Evolutionary conservation across 2,888 invertebrate species (phyloP), one percentile per base, ranked within the genome.

Genomic region (Acronicta aceris): DNA sequence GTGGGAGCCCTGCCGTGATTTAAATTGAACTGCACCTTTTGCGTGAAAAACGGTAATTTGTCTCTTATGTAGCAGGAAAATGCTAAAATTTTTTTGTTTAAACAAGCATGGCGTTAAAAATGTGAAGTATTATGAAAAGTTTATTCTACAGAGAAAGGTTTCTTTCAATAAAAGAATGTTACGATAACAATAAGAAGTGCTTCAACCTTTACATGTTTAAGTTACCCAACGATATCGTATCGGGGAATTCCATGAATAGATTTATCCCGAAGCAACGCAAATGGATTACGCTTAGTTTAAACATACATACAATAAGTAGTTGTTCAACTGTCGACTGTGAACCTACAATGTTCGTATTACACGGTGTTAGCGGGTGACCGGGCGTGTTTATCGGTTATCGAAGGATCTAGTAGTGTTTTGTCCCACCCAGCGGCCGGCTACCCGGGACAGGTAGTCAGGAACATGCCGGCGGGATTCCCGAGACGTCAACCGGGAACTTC

Each of bases 401-500:
- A 71, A 67, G 64, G 69, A 77, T 78, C 72, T 48, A 30, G n/a
- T 76, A 62, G 65, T 68, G 73, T 73, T 66, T 79, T 71, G 79
- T 78, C 72, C 74, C 62, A 68, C 66, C 81, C 76, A 77, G 81
- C 76, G 78, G 81, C 67, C 75, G 81, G 78, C 67, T 84, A 80
- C 66, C 78, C 76, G 55, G 76, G 78, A 74, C 86, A 85, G 84
- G 84, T 83, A 84, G 82, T 74, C 69, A 64, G 65, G 59, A 58
- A 65, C 66, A 73, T 77, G 56, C 76, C 66, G 65, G 45, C 74
- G 86, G 86, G 81, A 89, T 86, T 88, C 85, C 85, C 86, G 69
- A 75, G 65, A 76, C 76, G 72, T 79, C 75, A 81, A 49, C 61
- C 74, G 77, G 83, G 80, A 82, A 82, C 75, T 87, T 84, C 85